Evolutionary conservation across 2,797 vertebrate genomes (phyloP).

Genomic region (Rhabdomys pumilio): DNA sequence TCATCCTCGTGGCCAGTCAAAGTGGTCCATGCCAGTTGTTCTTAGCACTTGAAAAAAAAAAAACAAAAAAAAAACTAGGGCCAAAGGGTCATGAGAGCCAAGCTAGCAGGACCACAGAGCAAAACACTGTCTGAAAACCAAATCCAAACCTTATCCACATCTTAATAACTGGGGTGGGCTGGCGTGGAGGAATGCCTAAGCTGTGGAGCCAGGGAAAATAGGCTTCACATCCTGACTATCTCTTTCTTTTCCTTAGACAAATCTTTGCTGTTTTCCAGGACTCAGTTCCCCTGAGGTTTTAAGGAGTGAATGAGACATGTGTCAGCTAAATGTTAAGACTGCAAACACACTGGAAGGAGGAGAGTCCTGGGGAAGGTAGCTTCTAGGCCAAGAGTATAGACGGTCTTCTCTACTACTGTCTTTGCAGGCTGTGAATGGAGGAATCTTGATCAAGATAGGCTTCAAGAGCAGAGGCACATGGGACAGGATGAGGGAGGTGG

Average conservation of each 20-base stretch:
- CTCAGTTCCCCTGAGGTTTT: constrained; percentile 33
- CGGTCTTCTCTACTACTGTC: fast-evolving
- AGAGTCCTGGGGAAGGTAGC: constrained; percentile 1
- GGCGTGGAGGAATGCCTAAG: neutral
- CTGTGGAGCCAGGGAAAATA: neutral
- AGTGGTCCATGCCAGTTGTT: neutral
- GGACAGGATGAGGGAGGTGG: neutral
- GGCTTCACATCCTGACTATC: neutral
- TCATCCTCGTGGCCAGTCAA: neutral
- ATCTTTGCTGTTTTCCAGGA: neutral
- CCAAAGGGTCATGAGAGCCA: neutral
- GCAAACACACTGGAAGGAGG: neutral
- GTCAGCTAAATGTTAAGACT: neutral
- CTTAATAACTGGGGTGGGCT: neutral
- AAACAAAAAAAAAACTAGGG: neutral
- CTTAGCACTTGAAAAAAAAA: neutral
- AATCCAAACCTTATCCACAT: neutral
- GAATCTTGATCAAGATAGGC: neutral
- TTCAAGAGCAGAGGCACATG: neutral
- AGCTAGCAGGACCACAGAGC: neutral
- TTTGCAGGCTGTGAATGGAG: neutral
- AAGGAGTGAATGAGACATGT: neutral
- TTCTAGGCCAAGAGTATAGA: neutral
- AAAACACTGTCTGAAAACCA: neutral
- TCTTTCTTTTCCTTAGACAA: neutral